Percentiles rank a stretch among this genome's conserved stretches.
Conservation (phyloP, 1,140 invertebrate species). For the Aphis gossypii region DNA sequence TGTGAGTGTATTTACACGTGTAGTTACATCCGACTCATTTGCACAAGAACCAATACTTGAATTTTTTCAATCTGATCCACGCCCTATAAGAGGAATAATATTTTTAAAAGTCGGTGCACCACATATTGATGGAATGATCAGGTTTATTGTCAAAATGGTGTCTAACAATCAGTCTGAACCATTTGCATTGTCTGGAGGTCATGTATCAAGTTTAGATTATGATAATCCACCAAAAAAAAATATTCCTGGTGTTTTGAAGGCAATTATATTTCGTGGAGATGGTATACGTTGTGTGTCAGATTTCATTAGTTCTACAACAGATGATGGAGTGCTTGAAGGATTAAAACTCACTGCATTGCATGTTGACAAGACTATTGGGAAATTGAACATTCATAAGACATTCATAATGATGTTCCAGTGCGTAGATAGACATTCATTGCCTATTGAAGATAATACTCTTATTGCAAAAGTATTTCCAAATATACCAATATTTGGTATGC, state of each 20-base stretch:
- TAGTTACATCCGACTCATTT: background rate
- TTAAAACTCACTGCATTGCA: background rate
- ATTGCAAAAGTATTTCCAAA: background rate
- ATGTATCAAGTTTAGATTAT: slow-evolving; percentile 32
- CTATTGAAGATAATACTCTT: background rate
- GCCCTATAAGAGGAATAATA: slow-evolving; percentile 12
- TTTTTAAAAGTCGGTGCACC: background rate
- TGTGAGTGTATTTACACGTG: slow-evolving; percentile 1
- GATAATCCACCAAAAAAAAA: slow-evolving; percentile 34
- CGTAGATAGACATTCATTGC: slow-evolving; percentile 26
- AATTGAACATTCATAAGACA: background rate
- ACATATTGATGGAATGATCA: background rate
- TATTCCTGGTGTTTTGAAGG: slow-evolving; percentile 1
- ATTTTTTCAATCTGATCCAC: background rate
- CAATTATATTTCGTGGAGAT: slow-evolving; percentile 27
- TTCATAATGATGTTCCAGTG: slow-evolving; percentile 49
- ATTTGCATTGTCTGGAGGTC: slow-evolving; percentile 40
- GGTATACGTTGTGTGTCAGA: slow-evolving; percentile 33
- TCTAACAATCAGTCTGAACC: background rate
- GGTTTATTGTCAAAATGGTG: background rate
- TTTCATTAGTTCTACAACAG: background rate
- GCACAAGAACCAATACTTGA: background rate
- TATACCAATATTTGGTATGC: slow-evolving; percentile 33
- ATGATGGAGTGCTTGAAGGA: background rate
- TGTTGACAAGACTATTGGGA: background rate